Evolutionary conservation across 2,113 vertebrate species (phyloP).

Genomic region (Xiphophorus maculatus): DNA sequence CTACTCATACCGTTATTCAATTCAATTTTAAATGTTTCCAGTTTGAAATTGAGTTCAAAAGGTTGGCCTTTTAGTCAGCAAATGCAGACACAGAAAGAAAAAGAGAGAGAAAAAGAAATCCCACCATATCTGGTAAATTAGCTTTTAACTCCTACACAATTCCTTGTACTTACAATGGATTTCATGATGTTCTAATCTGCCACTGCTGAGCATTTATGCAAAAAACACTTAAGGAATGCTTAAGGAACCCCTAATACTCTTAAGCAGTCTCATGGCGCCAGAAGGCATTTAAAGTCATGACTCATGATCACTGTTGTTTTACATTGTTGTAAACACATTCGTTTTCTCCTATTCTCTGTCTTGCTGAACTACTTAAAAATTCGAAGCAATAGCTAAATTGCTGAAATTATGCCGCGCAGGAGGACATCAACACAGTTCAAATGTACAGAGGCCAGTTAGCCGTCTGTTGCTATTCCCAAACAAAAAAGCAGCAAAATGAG

Average conservation of each 20-base stretch:
- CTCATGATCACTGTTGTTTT: slow-evolving; percentile 3
- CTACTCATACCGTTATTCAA: not conserved
- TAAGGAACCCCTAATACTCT: slow-evolving; percentile 25
- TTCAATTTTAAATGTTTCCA: not conserved
- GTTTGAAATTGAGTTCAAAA: not conserved
- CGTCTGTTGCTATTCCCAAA: not conserved
- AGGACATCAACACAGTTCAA: slow-evolving; percentile 3
- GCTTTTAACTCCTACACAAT: not conserved
- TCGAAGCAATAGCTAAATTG: slow-evolving; percentile 3
- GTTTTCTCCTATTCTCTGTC: not conserved
- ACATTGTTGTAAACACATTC: not conserved
- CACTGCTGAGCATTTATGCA: slow-evolving; percentile 26
- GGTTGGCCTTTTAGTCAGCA: not conserved
- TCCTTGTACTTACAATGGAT: slow-evolving; percentile 4
- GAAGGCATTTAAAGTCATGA: slow-evolving; percentile 33
- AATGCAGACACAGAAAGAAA: not conserved
- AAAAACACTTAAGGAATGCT: slow-evolving; percentile 14
- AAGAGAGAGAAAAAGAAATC: no score
- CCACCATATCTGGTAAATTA: not conserved
- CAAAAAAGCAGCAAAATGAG: not conserved
- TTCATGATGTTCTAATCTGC: slow-evolving; percentile 22
- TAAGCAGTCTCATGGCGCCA: slow-evolving; percentile 18
- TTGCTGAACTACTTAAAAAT: not conserved
- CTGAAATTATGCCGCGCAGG: slow-evolving; percentile 17
- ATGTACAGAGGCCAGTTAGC: slow-evolving; percentile 13